Conservation (phyloP, 2,888 invertebrate genomes). For the Timandra comae region DNA sequence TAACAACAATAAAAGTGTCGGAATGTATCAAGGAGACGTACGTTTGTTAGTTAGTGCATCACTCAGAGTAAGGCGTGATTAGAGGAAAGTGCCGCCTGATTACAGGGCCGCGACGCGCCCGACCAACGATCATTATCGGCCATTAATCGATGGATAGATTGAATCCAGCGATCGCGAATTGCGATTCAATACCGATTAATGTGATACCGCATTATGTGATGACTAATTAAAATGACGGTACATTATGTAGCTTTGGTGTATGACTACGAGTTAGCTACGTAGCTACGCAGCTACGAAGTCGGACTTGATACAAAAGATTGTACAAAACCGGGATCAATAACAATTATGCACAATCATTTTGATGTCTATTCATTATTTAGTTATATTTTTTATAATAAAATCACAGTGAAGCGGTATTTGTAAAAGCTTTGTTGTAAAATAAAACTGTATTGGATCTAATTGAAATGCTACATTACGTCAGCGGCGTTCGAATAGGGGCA, state of each 20-base stretch:
- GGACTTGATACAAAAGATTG: constrained; percentile 17
- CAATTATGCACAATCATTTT: constrained; percentile 11
- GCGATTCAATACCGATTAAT: no score
- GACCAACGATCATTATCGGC: neutral
- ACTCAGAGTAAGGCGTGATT: constrained; percentile 25
- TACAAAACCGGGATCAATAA: constrained; percentile 26
- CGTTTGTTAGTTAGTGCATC: constrained; percentile 3
- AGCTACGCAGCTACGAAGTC: constrained; percentile 19
- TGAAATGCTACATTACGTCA: constrained; percentile 70
- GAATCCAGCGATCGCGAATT: no score
- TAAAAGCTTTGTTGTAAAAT: constrained; percentile 54
- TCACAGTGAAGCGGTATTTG: constrained; percentile 38
- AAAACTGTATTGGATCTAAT: constrained; percentile 60
- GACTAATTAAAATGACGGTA: no score
- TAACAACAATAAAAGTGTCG: constrained; percentile 3
- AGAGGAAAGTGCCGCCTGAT: constrained; percentile 33
- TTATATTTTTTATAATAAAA: constrained; percentile 33
- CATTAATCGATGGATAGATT: no score
- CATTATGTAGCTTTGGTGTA: no score
- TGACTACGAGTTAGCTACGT: constrained; percentile 13
- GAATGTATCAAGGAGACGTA: constrained; percentile 1
- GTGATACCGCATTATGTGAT: no score
- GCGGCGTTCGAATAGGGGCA: constrained; percentile 53
- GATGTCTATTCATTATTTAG: constrained; percentile 28
- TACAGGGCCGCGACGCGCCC: constrained; percentile 44